These are phyloP conservation scores for Aspiorhynchus laticeps DNA, from an alignment of 2,113 vertebrate genomes.

Conservation along the genomic window DNA sequence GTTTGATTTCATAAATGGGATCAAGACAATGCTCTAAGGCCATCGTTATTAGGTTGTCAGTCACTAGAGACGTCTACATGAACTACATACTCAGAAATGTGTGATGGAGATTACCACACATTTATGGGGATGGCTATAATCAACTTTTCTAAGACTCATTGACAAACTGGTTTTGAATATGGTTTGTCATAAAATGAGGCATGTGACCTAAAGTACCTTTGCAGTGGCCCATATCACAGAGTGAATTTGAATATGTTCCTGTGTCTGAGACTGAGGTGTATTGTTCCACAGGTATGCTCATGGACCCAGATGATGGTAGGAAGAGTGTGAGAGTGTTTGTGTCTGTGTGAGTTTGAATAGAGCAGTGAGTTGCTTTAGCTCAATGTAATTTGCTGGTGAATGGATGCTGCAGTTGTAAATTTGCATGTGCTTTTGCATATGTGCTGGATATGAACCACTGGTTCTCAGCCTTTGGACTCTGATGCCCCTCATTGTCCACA, in stretches of 20 bases:
- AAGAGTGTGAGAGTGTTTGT: slow-evolving; percentile 23
- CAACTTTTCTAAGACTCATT: neutral
- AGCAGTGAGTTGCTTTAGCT: neutral
- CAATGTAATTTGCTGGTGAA: slow-evolving; percentile 14
- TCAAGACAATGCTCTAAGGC: neutral
- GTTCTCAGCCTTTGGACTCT: slow-evolving; percentile 6
- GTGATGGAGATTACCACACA: neutral
- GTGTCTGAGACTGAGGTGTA: slow-evolving; percentile 70
- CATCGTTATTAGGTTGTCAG: neutral
- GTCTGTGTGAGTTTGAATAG: slow-evolving; percentile 20
- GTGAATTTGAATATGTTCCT: slow-evolving; percentile 9
- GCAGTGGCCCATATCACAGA: neutral
- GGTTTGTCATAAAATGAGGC: neutral
- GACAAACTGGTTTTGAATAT: neutral
- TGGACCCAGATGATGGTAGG: slow-evolving; percentile 79
- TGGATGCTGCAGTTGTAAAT: slow-evolving; percentile 8
- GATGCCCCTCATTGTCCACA: neutral
- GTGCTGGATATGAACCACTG: neutral
- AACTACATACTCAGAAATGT: neutral
- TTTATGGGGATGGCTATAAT: neutral
- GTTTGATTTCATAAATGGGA: neutral
- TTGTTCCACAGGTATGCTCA: slow-evolving; percentile 79
- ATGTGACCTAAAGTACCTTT: neutral
- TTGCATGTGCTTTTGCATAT: slow-evolving; percentile 27
- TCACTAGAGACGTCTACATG: slow-evolving; percentile 1